phyloP scores from a whole-genome alignment of 2,888 invertebrate genomes.

The Oxystoma pomonae region DNA sequence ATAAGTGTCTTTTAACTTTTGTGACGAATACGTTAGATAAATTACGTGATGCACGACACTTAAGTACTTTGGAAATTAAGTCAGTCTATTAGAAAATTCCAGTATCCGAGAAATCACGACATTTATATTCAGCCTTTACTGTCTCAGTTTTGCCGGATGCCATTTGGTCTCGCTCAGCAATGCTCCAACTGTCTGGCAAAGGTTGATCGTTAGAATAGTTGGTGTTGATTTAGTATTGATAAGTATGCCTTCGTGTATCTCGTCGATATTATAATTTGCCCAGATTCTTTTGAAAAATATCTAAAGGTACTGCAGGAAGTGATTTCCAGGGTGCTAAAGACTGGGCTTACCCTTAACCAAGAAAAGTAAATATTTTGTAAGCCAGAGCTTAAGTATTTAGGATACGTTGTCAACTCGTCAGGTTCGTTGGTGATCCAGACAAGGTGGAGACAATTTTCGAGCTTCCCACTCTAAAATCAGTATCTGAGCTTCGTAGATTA shows the following conservation, averaged over 20 bases:
- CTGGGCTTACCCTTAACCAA: conserved; percentile 25
- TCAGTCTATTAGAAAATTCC: conserved; percentile 20
- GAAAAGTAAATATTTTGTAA: conserved; percentile 24
- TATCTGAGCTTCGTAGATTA: too few species aligned
- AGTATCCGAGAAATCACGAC: conserved; percentile 16
- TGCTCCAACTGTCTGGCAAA: background rate
- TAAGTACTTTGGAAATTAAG: conserved; percentile 21
- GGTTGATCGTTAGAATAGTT: conserved; percentile 21
- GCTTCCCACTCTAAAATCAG: conserved; percentile 20
- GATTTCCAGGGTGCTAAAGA: conserved; percentile 24
- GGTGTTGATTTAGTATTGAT: conserved; percentile 15
- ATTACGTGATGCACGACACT: conserved; percentile 14
- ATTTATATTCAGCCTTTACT: conserved; percentile 32
- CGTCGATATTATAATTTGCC: conserved; percentile 15
- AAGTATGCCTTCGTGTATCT: conserved; percentile 20
- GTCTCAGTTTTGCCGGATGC: conserved; percentile 31
- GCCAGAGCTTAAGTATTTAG: conserved; percentile 22
- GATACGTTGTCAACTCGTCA: conserved; percentile 22
- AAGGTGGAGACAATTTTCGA: conserved; percentile 22
- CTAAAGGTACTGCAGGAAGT: conserved; percentile 25
- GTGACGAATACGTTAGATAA: conserved; percentile 15
- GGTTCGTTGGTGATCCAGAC: conserved; percentile 23
- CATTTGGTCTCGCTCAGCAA: conserved; percentile 27
- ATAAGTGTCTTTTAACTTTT: conserved; percentile 9
- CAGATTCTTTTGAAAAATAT: conserved; percentile 24